These are phyloP conservation scores for Mercenaria mercenaria DNA, from an alignment of 1,140 invertebrate species.

Conservation along the genomic window DNA sequence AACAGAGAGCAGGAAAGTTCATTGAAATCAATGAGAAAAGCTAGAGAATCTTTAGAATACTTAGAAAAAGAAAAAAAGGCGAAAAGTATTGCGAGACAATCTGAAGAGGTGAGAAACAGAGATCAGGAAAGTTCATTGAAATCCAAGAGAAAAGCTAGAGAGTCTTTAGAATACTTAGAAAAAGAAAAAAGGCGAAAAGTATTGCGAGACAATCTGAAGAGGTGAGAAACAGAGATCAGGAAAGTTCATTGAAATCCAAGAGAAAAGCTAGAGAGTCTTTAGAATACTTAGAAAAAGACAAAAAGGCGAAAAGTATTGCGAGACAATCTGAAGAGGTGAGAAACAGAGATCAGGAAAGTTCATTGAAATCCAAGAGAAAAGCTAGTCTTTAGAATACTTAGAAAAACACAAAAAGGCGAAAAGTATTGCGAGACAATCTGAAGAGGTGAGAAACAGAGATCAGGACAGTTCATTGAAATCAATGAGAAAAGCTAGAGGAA, in stretches of 20 bases:
- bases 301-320: not conserved
- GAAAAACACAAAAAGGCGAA: conserved; percentile 1
- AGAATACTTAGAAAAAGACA: conserved; percentile 14
- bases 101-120: not conserved
- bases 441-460: not conserved
- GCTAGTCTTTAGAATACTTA: not conserved
- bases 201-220: not conserved
- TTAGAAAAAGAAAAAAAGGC: not conserved
- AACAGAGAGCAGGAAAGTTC: not conserved
- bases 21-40: conserved; percentile 15
- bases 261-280: not conserved
- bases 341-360: not conserved
- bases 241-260: not conserved
- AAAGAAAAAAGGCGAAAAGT: conserved; percentile 40
- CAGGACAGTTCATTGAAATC: not conserved
- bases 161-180: not conserved
- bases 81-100: too few relatives aligned
- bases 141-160: conserved; percentile 26
- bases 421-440: not conserved
- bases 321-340: not conserved
- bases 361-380: conserved; percentile 34
- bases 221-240: not conserved
- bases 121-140: not conserved
- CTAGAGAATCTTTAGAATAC: not conserved
- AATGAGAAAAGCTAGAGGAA: not conserved